Evolutionary conservation across 2,888 invertebrate genomes (phyloP), one percentile per base, ranked within the genome.

Genomic region (Tachina fera): DNA sequence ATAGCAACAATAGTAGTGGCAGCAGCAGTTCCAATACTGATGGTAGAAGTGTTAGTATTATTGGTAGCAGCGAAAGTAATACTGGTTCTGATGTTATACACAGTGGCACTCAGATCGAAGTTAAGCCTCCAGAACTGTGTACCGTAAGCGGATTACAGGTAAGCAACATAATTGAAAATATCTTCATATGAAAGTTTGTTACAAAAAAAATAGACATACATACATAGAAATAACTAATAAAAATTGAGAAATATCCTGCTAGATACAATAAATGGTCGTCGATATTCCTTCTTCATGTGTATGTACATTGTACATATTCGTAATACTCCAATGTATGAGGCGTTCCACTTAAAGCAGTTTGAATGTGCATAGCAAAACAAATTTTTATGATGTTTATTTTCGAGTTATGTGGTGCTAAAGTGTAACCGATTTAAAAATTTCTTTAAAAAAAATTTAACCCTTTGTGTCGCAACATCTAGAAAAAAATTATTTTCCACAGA

Each of bases 141-240:
- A 91, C 91, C 78, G 91, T 91, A 89, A 91, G 90, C 90, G 94
- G 96, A 87, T 94, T 97, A 90, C 96, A 97, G 96, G 97, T 97
- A 94, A 93, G 90, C 90, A 89, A 90, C 88, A 88, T 89, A 89
- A 89, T 90, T 90, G 90, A 88, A 89, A 89, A 81, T 88, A 88
- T 88, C 88, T 87, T 88, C 70, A 79, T 86, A 47, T 70, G 41
- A 74, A 74, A 75, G 51, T 71, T 31, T 71, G 70, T 58, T 63
- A 63, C 16, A 1, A 10, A 43, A 61, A 58, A 67, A 67, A n/a
- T 4, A 31, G 3, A 31, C 6, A 31, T 6, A 31, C 2, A 31
- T 0, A 31, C 5, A 31, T 31, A 31, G 6, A 31, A 6, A 6
- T 6, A 31, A 31, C 6, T 31, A 6, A 71, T 77, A 51, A 65